Evolutionary conservation across 1,140 invertebrate species (phyloP), one percentile per base, ranked within the genome.

Genomic region (Zaprionus davidi): DNA sequence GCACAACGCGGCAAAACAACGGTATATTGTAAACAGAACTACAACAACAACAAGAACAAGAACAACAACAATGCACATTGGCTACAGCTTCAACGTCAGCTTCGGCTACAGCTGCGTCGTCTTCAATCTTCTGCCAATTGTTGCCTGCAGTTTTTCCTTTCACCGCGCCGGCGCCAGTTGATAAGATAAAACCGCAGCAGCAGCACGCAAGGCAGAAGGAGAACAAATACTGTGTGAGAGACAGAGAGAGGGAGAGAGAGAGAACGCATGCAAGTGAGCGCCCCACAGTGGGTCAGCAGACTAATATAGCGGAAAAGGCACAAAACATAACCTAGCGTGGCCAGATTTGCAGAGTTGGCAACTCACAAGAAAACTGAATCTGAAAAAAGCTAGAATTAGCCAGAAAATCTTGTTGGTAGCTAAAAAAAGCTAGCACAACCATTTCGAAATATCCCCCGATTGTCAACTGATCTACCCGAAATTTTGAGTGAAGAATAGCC

Each of bases 141-240:
- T 57, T 67, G 15, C 44, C 24, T 76, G 73, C 68, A 68, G 24
- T 60, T 78, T 31, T 77, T 69, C 62, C 62, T 78, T 75, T 75
- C 46, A 58, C 49, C 66, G 70, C 70, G 58, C 65, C 60, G 78
- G 75, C 75, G 60, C 65, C 70, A 78, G 31, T 65, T 71, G 76
- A 79, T 79, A 79, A 79, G 76, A 79, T 74, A 78, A 76, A 71
- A 65, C 31, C 53, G 53, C 68, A 59, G 53, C 67, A 76, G 31
- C 41, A 64, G 31, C 28, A 74, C 46, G 9, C 58, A 56, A 17
- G 68, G 20, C 22, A 73, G 28, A 17, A 68, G 46, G 46, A 36
- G 12, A 67, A n/a, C 34, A 13, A n/a, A 53, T 58, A 49, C 36
- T 57, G 51, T 36, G 44, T 11, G 34, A 41, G 49, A 77, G 56